Conservation (phyloP, 2,113 vertebrate genomes). For the Takifugu flavidus region DNA sequence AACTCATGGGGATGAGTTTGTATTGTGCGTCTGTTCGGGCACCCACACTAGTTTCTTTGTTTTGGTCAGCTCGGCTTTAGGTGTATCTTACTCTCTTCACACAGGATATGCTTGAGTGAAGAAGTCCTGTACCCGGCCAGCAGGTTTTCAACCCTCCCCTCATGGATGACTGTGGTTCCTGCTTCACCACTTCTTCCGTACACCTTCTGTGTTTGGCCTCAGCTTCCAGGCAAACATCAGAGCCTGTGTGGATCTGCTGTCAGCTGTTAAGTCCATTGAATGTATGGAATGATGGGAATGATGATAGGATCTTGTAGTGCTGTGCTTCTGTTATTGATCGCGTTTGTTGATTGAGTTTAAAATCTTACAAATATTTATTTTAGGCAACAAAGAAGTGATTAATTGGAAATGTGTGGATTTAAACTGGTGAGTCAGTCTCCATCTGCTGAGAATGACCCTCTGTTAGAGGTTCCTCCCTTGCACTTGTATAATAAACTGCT, state of each 20-base stretch:
- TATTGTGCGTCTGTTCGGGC: too few relatives aligned
- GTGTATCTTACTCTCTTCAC: constrained; percentile 14
- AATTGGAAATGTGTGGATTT: constrained; percentile 17
- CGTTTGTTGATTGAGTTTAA: constrained; percentile 26
- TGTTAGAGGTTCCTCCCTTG: constrained; percentile 7
- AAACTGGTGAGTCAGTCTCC: too few relatives aligned
- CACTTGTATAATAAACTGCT: constrained; percentile 53
- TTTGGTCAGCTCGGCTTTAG: constrained; percentile 21
- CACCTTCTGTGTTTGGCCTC: constrained; percentile 41
- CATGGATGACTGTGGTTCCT: constrained; percentile 23
- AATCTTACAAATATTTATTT: constrained; percentile 46
- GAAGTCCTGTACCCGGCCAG: constrained; percentile 25
- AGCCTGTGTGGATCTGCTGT: constrained; percentile 38
- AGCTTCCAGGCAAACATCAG: constrained; percentile 21
- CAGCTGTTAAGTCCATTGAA: constrained; percentile 53
- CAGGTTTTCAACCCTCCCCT: constrained; percentile 14
- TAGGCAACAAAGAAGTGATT: constrained; percentile 23
- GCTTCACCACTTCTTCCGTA: constrained; percentile 51
- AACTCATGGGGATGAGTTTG: too few relatives aligned
- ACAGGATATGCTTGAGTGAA: constrained; percentile 76
- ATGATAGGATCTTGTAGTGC: constrained; percentile 24
- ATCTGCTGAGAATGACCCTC: constrained; percentile 25
- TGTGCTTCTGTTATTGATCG: constrained; percentile 40
- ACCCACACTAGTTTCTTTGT: background rate
- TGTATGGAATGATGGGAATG: constrained; percentile 43